These are phyloP conservation scores for Rhabdophis nuchalis DNA, from an alignment of 2,797 vertebrate species.

Conservation along the genomic window DNA sequence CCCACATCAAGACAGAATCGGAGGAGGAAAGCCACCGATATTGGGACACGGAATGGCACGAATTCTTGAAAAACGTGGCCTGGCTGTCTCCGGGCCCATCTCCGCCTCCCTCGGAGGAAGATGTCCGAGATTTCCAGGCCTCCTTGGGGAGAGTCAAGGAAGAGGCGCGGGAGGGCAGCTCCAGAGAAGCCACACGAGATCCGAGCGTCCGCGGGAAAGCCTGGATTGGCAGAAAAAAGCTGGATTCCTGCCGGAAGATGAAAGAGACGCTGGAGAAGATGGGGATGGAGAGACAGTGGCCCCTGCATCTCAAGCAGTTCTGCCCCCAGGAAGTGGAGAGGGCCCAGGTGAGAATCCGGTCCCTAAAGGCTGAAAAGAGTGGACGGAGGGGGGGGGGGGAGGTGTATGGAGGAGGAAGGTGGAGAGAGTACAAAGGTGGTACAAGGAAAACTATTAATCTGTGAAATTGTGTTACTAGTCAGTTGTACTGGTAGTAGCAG, in stretches of 20 bases:
- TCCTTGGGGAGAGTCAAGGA: neutral
- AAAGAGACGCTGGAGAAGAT: neutral
- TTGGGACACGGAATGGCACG: neutral
- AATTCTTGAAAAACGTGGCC: neutral
- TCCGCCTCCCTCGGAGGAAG: neutral
- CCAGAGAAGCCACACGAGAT: neutral
- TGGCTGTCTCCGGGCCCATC: neutral
- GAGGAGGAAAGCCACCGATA: neutral
- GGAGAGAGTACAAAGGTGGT: no score
- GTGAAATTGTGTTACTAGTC: neutral
- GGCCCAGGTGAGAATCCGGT: neutral
- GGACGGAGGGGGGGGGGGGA: rapidly evolving
- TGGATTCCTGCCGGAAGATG: neutral
- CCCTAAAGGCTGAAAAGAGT: neutral
- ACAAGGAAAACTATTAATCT: neutral
- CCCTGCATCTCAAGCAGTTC: neutral
- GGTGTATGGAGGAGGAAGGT: neutral
- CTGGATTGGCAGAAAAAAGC: neutral
- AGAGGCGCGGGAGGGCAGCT: neutral
- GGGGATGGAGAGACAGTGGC: neutral
- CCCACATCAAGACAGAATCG: neutral
- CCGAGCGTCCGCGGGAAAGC: neutral
- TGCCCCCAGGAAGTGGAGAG: neutral
- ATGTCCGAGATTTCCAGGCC: neutral
- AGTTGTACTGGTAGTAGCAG: neutral